Conservation (phyloP, 1,140 invertebrate species). For the Bursaphelenchus mucronatus region DNA sequence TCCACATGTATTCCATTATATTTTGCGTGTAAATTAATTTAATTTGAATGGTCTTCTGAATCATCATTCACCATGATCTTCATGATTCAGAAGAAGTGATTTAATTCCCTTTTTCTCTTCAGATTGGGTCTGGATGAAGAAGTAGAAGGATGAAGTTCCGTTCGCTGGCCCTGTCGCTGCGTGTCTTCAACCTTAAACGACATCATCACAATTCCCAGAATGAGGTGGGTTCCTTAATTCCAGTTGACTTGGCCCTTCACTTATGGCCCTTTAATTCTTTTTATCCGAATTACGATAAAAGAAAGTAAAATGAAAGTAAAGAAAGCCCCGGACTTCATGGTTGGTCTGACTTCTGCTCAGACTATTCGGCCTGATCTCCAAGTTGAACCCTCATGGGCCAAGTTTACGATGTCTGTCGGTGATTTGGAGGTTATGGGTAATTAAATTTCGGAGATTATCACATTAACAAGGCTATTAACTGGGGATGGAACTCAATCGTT, state of each 20-base stretch:
- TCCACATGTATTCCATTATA: too few species aligned
- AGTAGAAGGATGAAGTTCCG: constrained; percentile 44
- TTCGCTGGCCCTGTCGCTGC: constrained; percentile 39
- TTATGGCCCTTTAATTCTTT: constrained; percentile 12
- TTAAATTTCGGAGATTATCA: too few species aligned
- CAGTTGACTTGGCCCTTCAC: constrained; percentile 4
- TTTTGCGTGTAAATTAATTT: too few species aligned
- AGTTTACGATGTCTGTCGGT: not conserved
- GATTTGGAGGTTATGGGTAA: too few species aligned
- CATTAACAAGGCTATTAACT: too few species aligned
- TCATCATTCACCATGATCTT: too few species aligned
- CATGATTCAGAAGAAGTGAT: too few species aligned
- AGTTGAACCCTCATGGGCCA: not conserved
- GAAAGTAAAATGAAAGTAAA: not conserved
- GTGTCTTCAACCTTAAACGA: constrained; percentile 41
- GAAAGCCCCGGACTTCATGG: constrained; percentile 7
- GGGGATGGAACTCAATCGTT: too few species aligned
- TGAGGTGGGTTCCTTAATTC: constrained; percentile 24
- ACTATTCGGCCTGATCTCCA: constrained; percentile 8
- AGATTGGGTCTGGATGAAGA: too few species aligned
- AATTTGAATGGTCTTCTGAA: too few species aligned
- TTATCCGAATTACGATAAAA: constrained; percentile 2
- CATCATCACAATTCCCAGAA: constrained; percentile 25
- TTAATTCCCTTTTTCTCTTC: too few species aligned
- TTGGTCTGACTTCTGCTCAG: not conserved